These are phyloP conservation scores for Polymixis flavicincta DNA, from an alignment of 2,888 invertebrate genomes.

Conservation along the genomic window DNA sequence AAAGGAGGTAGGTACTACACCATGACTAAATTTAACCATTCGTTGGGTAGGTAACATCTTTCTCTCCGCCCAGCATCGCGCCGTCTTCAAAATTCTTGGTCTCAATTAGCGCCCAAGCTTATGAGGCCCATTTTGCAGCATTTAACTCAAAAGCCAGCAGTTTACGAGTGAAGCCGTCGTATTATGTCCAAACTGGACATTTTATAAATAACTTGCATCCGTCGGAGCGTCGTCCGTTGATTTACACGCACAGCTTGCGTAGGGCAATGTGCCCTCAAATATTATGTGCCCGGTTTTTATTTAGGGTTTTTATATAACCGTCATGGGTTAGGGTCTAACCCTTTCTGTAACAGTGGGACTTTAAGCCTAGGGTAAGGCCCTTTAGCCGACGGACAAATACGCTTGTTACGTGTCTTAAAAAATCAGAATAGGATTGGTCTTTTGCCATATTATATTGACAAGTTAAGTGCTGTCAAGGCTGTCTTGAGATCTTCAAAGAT, in stretches of 20 bases:
- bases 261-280: slow-evolving; percentile 53
- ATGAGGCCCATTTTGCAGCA: slow-evolving; percentile 48
- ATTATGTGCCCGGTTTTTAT: slow-evolving; percentile 47
- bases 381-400: slow-evolving; percentile 3
- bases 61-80: not conserved
- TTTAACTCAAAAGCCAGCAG: slow-evolving; percentile 48
- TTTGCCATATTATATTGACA: not conserved
- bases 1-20: too few relatives aligned
- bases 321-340: slow-evolving; percentile 39
- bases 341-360: slow-evolving; percentile 33
- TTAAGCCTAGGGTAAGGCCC: slow-evolving; percentile 2
- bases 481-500: not conserved
- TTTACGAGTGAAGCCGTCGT: slow-evolving; percentile 42
- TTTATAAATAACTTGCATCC: slow-evolving; percentile 61
- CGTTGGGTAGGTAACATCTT: slow-evolving; percentile 10
- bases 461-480: too few relatives aligned
- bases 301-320: slow-evolving; percentile 47
- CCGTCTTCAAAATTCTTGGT: slow-evolving; percentile 46
- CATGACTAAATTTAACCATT: not conserved
- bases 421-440: not conserved
- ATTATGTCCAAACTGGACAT: slow-evolving; percentile 59
- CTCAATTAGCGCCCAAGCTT: slow-evolving; percentile 51
- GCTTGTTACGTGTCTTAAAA: not conserved
- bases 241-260: slow-evolving; percentile 58
- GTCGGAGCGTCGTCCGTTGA: slow-evolving; percentile 39